A percentile compares a stretch with the other conserved stretches of the same genome.
phyloP scores from a whole-genome alignment of 1,140 invertebrate genomes.

The Trichoplusia ni region DNA sequence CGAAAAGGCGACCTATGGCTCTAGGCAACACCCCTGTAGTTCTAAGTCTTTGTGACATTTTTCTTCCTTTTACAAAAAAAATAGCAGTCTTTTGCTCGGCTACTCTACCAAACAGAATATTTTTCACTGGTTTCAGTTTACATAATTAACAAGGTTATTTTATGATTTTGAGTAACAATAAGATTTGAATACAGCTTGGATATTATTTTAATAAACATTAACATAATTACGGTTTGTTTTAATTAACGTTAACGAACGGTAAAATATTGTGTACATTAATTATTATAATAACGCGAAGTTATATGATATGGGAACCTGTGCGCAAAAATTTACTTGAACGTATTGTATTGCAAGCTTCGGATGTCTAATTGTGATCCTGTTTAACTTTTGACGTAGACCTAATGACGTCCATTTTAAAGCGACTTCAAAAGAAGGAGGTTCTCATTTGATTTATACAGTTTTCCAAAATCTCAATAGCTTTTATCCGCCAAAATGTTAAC shows the following conservation, averaged over 20 bases:
- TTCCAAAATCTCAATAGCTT: too few species aligned
- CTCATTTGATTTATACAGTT: too few species aligned
- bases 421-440: too few species aligned
- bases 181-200: constrained; percentile 5
- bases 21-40: constrained; percentile 47
- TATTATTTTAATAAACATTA: constrained; percentile 19
- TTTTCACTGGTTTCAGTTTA: constrained; percentile 6
- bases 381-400: too few species aligned
- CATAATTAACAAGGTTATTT: constrained; percentile 5
- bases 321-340: neutral
- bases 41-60: constrained; percentile 37
- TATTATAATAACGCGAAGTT: neutral
- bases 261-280: neutral
- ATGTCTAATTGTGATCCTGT: too few species aligned
- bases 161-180: constrained; percentile 9
- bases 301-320: neutral
- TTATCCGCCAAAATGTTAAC: too few species aligned
- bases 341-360: neutral
- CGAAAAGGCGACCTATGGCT: constrained; percentile 57
- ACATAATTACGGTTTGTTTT: neutral
- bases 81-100: constrained; percentile 21
- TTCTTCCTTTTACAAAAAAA: constrained; percentile 39
- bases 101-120: neutral
- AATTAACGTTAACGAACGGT: neutral
- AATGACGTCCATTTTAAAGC: too few species aligned